These are phyloP conservation scores for Capromys pilorides DNA, from an alignment of 2,797 vertebrate genomes.

Conservation along the genomic window DNA sequence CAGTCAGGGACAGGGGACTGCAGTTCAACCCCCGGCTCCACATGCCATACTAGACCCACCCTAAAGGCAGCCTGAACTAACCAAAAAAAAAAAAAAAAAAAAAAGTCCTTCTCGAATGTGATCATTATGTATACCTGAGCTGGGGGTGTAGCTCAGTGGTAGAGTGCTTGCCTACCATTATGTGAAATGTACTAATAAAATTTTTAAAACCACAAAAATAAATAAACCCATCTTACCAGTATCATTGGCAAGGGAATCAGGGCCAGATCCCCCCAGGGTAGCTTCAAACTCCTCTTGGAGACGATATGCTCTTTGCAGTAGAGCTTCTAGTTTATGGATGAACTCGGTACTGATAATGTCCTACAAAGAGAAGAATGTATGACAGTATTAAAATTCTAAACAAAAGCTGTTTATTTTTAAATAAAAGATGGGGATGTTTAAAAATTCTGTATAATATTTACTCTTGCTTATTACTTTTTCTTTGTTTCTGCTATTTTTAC, in stretches of 20 bases:
- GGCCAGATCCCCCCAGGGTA: constrained; percentile 90
- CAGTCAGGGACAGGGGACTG: too few relatives aligned
- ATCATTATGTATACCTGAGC: neutral
- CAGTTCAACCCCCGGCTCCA: too few relatives aligned
- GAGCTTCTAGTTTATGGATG: constrained; percentile 94
- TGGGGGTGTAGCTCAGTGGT: too few relatives aligned
- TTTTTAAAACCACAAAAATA: neutral
- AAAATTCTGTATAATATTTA: too few relatives aligned
- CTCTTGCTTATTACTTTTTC: too few relatives aligned
- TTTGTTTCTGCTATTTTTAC: too few relatives aligned
- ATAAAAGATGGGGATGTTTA: too few relatives aligned
- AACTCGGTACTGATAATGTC: constrained; percentile 96
- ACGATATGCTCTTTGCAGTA: constrained; percentile 96
- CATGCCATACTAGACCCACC: too few relatives aligned
- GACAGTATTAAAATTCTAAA: neutral
- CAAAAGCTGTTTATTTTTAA: neutral
- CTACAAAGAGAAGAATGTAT: constrained; percentile 81
- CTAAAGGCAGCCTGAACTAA: too few relatives aligned
- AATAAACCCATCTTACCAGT: constrained; percentile 87
- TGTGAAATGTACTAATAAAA: neutral
- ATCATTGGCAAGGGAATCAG: constrained; percentile 88
- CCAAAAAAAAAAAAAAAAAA: too few relatives aligned
- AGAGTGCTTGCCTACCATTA: neutral
- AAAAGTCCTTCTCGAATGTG: neutral
- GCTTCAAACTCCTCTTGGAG: constrained; percentile 99